These are phyloP conservation scores for Lamprotornis superbus DNA, from an alignment of 2,113 vertebrate species.

Conservation along the genomic window DNA sequence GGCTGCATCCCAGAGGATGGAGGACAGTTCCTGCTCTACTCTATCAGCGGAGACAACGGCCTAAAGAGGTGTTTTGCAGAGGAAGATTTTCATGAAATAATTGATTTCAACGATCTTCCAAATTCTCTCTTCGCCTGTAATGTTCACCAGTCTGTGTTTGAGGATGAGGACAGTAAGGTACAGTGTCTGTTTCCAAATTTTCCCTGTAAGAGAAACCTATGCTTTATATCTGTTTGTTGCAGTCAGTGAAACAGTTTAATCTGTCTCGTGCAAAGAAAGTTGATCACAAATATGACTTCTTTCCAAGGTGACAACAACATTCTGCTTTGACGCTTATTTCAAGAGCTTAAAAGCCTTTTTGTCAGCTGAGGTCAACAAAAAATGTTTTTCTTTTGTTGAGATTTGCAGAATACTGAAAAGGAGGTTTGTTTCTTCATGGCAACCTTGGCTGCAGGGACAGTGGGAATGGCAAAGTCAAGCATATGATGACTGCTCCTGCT, in stretches of 20 bases:
- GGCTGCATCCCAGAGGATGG: conserved; percentile 70
- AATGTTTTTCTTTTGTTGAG: background rate
- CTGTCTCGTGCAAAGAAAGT: background rate
- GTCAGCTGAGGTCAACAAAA: background rate
- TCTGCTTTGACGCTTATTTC: background rate
- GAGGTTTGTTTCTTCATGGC: background rate
- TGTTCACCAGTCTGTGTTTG: conserved; percentile 86
- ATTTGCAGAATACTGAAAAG: background rate
- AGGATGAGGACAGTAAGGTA: conserved; percentile 85
- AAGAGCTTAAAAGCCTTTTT: background rate
- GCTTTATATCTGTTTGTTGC: background rate
- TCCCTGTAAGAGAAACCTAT: background rate
- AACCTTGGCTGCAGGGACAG: background rate
- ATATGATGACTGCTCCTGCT: background rate
- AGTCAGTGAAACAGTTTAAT: background rate
- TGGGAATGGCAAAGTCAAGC: background rate
- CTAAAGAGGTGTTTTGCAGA: conserved; percentile 71
- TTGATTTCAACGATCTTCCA: conserved; percentile 87
- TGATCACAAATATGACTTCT: background rate
- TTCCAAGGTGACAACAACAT: background rate
- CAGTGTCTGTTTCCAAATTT: background rate
- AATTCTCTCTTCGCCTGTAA: conserved; percentile 86
- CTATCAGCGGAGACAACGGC: conserved; percentile 66
- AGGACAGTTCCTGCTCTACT: conserved; percentile 77
- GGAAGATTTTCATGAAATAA: conserved; percentile 82